Percentiles rank a stretch among this genome's conserved stretches.
Evolutionary conservation across 1,140 invertebrate genomes (phyloP).

Genomic region (Platyscapa corneri): DNA sequence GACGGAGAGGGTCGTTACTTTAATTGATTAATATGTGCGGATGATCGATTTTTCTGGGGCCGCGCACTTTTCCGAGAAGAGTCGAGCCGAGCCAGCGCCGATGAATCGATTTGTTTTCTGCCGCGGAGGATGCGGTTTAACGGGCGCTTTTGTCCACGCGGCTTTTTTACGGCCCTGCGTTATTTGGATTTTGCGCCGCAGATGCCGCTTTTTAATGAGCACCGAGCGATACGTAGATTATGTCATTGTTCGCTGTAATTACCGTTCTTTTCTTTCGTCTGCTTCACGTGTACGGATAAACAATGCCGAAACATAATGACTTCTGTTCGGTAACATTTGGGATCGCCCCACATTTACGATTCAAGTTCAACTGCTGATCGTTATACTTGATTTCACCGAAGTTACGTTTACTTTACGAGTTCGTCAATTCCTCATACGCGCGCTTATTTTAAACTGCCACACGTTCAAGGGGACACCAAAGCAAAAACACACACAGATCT

Average conservation of each 20-base stretch:
- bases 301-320: background rate
- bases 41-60: conserved; percentile 7
- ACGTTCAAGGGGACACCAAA: no score
- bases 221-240: conserved; percentile 13
- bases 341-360: background rate
- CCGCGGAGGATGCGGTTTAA: background rate
- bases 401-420: no score
- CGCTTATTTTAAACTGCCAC: no score
- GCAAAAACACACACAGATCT: no score
- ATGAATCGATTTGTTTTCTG: background rate
- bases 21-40: conserved; percentile 41
- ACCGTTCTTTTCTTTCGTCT: background rate
- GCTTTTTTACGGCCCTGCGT: background rate
- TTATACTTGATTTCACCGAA: no score
- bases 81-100: background rate
- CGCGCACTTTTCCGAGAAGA: conserved; percentile 8
- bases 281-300: background rate
- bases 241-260: conserved; percentile 24
- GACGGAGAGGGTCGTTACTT: conserved; percentile 23
- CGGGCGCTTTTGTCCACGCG: background rate
- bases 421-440: no score
- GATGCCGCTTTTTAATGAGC: background rate
- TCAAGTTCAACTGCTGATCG: background rate
- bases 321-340: conserved; percentile 1
- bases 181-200: background rate